phyloP scores from a whole-genome alignment of 1,140 invertebrate species.

The Zaprionus ornatus region DNA sequence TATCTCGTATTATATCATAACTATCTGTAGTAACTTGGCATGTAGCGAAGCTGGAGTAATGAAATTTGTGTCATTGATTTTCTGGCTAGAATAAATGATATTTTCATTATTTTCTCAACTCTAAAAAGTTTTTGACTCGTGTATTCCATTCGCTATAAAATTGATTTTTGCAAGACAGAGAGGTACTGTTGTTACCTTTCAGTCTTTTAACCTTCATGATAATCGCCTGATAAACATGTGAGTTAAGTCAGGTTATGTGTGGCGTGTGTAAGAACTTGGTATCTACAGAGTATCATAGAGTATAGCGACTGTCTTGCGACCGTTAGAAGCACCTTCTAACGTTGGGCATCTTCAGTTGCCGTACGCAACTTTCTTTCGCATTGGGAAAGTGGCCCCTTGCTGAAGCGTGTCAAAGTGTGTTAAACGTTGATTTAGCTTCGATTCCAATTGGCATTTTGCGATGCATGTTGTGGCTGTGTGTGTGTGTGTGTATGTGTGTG shows the following conservation, averaged over 20 bases:
- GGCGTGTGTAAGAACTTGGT: background rate
- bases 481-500: slow-evolving; percentile 10
- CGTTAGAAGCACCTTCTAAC: background rate
- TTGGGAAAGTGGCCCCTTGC: slow-evolving; percentile 49
- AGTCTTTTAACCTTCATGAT: background rate
- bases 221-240: background rate
- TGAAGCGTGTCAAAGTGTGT: slow-evolving; percentile 50
- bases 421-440: slow-evolving; percentile 32
- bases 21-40: background rate
- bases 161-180: background rate
- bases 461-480: background rate
- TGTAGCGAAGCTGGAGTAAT: background rate
- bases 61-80: background rate
- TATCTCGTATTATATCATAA: background rate
- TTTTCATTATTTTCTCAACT: no score
- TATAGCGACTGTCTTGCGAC: background rate
- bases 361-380: slow-evolving; percentile 35
- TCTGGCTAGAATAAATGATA: background rate
- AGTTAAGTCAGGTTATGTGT: background rate
- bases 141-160: no score
- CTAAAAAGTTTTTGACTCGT: background rate
- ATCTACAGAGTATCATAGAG: background rate
- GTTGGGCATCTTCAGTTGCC: background rate
- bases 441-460: background rate
- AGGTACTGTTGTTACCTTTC: background rate